Conservation (phyloP, 2,797 vertebrate genomes). For the Silurus aristotelis region DNA sequence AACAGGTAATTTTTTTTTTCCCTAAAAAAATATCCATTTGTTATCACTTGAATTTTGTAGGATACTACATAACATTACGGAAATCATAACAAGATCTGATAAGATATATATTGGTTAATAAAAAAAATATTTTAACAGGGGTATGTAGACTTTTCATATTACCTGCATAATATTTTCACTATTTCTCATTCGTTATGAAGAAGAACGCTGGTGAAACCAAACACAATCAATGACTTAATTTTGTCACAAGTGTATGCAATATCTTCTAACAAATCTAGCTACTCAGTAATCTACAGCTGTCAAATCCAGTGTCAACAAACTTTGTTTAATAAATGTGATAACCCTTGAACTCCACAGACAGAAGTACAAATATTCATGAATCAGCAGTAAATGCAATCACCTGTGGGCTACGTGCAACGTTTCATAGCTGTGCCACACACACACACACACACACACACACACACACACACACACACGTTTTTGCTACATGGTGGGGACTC, state of each 20-base stretch:
- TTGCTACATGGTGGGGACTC: too few relatives aligned
- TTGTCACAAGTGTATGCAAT: not conserved
- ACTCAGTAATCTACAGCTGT: not conserved
- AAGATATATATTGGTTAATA: not conserved
- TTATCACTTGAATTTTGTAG: not conserved
- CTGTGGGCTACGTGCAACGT: not conserved
- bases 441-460: not conserved
- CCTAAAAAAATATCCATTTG: not conserved
- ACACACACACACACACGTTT: not conserved
- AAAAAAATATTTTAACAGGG: not conserved
- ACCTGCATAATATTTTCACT: not conserved
- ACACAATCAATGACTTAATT: not conserved
- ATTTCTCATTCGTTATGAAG: not conserved
- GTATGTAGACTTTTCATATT: not conserved
- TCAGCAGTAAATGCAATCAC: not conserved
- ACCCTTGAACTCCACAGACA: constrained; percentile 4
- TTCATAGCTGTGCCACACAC: not conserved
- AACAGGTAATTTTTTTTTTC: not conserved
- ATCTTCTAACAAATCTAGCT: not conserved
- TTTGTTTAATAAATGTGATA: constrained; percentile 20
- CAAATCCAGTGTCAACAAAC: constrained; percentile 24
- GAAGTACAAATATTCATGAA: not conserved
- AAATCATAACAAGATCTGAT: not conserved
- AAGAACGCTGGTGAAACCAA: not conserved
- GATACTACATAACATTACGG: not conserved